phyloP scores from a whole-genome alignment of 2,888 invertebrate species.

The Synergus umbraculus region DNA sequence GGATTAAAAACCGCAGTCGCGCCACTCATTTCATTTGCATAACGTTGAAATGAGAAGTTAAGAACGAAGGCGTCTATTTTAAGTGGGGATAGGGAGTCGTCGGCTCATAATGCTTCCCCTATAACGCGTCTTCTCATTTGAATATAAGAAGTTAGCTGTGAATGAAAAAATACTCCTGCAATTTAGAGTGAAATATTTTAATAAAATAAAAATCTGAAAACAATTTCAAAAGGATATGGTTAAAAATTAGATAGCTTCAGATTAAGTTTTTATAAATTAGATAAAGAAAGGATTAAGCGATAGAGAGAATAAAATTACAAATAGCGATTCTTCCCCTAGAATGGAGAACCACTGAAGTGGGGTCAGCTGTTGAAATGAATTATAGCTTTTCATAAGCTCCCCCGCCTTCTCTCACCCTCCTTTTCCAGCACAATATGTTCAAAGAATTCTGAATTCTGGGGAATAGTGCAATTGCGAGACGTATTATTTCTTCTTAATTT shows the following conservation, averaged over 20 bases:
- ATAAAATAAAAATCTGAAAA: background rate
- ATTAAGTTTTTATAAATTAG: background rate
- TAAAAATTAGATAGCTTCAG: background rate
- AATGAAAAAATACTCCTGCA: conserved; percentile 48
- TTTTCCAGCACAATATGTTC: conserved; percentile 40
- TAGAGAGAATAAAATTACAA: no score
- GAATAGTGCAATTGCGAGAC: conserved; percentile 24
- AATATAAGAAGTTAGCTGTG: conserved; percentile 63
- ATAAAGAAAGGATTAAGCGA: background rate
- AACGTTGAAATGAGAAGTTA: conserved; percentile 67
- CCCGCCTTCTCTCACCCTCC: conserved; percentile 22
- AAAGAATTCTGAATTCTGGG: conserved; percentile 39
- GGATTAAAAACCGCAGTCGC: conserved; percentile 55
- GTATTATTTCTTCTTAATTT: conserved; percentile 42
- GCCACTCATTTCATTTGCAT: conserved; percentile 65
- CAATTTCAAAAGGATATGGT: background rate
- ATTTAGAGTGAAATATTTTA: background rate
- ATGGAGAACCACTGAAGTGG: conserved; percentile 39
- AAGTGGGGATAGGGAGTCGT: conserved; percentile 58
- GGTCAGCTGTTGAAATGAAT: conserved; percentile 59
- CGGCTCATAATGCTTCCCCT: conserved; percentile 62
- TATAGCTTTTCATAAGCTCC: conserved; percentile 63
- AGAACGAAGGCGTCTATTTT: conserved; percentile 68
- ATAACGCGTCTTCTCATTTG: conserved; percentile 67
- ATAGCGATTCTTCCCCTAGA: background rate